A percentile compares a stretch with the other conserved stretches of the same genome.
These are phyloP conservation scores for Proisotoma minuta DNA, from an alignment of 2,888 invertebrate species.

Conservation along the genomic window DNA sequence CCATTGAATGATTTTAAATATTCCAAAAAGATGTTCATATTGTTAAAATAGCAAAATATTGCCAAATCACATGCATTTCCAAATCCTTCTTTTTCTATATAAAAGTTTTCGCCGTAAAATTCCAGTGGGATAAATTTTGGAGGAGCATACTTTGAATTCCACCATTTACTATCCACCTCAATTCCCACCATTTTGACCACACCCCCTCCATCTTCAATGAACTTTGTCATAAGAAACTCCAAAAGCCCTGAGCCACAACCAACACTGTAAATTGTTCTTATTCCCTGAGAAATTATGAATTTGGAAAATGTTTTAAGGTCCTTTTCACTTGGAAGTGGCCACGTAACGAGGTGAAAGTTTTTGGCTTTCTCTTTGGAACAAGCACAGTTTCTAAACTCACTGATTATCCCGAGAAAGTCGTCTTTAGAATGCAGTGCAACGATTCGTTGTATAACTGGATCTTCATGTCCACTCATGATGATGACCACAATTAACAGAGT, in stretches of 20 bases:
- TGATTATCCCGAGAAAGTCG: neutral
- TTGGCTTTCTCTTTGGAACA: neutral
- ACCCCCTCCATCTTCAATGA: neutral
- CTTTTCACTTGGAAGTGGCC: slow-evolving; percentile 67
- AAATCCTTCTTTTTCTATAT: neutral
- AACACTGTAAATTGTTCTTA: slow-evolving; percentile 59
- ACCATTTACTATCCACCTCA: slow-evolving; percentile 21
- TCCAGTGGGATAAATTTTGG: slow-evolving; percentile 15
- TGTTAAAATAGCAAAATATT: slow-evolving; percentile 23
- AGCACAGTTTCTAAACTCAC: neutral
- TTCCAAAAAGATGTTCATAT: slow-evolving; percentile 10
- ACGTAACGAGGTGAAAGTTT: slow-evolving; percentile 54
- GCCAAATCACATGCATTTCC: slow-evolving; percentile 1
- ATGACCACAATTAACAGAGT: no score
- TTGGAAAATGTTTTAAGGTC: slow-evolving; percentile 60
- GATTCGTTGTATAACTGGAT: slow-evolving; percentile 4
- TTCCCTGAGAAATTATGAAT: slow-evolving; percentile 20
- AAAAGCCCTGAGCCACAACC: slow-evolving; percentile 78
- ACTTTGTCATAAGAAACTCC: slow-evolving; percentile 66
- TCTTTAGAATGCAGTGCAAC: neutral
- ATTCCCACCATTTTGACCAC: slow-evolving; percentile 13
- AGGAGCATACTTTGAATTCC: slow-evolving; percentile 11
- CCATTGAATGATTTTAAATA: slow-evolving; percentile 11
- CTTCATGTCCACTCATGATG: slow-evolving; percentile 12
- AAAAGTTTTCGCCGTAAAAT: slow-evolving; percentile 15